phyloP scores from a whole-genome alignment of 2,113 vertebrate species.

The Hippocampus zosterae region DNA sequence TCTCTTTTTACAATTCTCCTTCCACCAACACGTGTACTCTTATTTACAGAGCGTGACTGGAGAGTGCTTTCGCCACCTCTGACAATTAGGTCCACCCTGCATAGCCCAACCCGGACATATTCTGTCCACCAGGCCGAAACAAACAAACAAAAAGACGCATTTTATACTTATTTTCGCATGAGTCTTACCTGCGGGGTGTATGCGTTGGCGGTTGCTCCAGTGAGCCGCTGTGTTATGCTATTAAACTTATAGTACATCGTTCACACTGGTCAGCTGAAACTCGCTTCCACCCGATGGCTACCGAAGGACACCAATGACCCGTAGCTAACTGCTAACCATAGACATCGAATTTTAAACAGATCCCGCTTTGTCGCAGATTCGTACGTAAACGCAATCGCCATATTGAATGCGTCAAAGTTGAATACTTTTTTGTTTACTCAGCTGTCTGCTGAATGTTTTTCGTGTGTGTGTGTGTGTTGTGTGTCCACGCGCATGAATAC shows the following conservation, averaged over 20 bases:
- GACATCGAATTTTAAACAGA: neutral
- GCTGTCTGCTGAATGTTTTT: neutral
- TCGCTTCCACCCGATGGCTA: neutral
- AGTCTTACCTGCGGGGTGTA: slow-evolving; percentile 21
- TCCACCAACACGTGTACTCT: too few species aligned
- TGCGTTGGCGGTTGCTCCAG: slow-evolving; percentile 1
- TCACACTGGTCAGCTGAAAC: neutral
- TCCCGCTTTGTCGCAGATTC: neutral
- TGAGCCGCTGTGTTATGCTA: slow-evolving; percentile 21
- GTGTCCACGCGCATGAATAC: neutral
- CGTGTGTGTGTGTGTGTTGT: neutral
- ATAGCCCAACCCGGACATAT: too few species aligned
- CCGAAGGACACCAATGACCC: neutral
- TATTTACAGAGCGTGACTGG: too few species aligned
- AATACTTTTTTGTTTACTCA: neutral
- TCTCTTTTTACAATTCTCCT: too few species aligned
- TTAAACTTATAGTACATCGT: slow-evolving; percentile 21
- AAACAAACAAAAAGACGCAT: neutral
- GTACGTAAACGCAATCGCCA: neutral
- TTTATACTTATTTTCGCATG: neutral
- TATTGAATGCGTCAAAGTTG: neutral
- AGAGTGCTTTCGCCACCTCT: too few species aligned
- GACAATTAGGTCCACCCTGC: too few species aligned
- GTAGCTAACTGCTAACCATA: neutral
- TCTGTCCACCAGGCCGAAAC: too few species aligned